A percentile compares a stretch with the other conserved stretches of the same genome.
phyloP scores from a whole-genome alignment of 2,113 vertebrate genomes.

The Motacilla tschutschensis region DNA sequence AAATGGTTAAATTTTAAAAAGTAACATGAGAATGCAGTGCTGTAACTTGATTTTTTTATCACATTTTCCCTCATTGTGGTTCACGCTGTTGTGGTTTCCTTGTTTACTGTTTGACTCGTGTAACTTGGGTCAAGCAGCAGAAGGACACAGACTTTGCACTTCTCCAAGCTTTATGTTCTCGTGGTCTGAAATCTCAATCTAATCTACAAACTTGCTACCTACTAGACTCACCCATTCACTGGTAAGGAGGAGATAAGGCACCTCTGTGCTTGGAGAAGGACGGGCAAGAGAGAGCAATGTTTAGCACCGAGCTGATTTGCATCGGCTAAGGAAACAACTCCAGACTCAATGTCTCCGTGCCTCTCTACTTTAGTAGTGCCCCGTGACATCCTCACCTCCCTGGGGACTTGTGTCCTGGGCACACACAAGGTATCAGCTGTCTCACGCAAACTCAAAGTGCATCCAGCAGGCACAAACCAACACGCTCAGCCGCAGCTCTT shows the following conservation, averaged over 20 bases:
- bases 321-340: background rate
- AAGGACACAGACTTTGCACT: conserved; percentile 6
- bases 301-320: background rate
- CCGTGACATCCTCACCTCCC: background rate
- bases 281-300: background rate
- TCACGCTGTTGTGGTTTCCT: background rate
- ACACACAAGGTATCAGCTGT: background rate
- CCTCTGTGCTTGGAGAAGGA: background rate
- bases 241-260: background rate
- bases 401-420: background rate
- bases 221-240: background rate
- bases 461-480: background rate
- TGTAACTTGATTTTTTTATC: background rate
- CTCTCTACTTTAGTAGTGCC: background rate
- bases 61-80: background rate
- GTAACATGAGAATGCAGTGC: background rate
- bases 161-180: background rate
- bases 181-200: background rate
- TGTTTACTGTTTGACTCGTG: background rate
- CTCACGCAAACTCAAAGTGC: background rate
- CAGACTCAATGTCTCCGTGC: background rate
- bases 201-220: conserved; percentile 1
- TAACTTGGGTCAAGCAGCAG: background rate
- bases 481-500: background rate
- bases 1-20: background rate